Percentiles rank a stretch among this genome's conserved stretches.
phyloP scores from a whole-genome alignment of 2,797 vertebrate genomes.

The Antennarius maculatus region DNA sequence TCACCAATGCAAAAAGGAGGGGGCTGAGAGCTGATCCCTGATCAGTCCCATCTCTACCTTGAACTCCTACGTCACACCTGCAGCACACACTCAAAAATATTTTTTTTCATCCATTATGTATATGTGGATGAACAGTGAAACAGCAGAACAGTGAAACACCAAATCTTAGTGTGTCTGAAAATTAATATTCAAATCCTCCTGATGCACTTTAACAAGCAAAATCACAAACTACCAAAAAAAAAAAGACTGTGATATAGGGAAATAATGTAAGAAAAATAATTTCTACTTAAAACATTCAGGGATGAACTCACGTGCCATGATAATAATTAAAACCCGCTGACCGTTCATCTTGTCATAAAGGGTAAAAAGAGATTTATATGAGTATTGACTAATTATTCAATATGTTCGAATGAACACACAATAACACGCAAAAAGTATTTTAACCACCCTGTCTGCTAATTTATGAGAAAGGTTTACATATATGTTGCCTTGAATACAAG shows the following conservation, averaged over 20 bases:
- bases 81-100: too few relatives aligned
- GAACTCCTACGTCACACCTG: too few relatives aligned
- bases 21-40: too few relatives aligned
- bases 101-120: too few relatives aligned
- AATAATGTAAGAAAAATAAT: slow-evolving; percentile 12
- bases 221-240: neutral
- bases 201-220: slow-evolving; percentile 1
- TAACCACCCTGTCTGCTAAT: neutral
- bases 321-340: slow-evolving; percentile 27
- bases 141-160: neutral
- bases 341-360: slow-evolving; percentile 31
- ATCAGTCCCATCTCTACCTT: too few relatives aligned
- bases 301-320: slow-evolving; percentile 35
- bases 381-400: slow-evolving; percentile 4
- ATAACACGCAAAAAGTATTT: neutral
- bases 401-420: slow-evolving; percentile 12
- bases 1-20: too few relatives aligned
- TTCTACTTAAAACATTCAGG: slow-evolving; percentile 9
- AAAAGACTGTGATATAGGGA: neutral
- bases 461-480: too few relatives aligned
- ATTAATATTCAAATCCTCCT: slow-evolving; percentile 3
- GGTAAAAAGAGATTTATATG: slow-evolving; percentile 6
- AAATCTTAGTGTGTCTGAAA: neutral
- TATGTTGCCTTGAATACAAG: too few relatives aligned
- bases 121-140: too few relatives aligned